phyloP scores from a whole-genome alignment of 2,888 invertebrate genomes.

The Ashinkailepas kermadecensis region DNA sequence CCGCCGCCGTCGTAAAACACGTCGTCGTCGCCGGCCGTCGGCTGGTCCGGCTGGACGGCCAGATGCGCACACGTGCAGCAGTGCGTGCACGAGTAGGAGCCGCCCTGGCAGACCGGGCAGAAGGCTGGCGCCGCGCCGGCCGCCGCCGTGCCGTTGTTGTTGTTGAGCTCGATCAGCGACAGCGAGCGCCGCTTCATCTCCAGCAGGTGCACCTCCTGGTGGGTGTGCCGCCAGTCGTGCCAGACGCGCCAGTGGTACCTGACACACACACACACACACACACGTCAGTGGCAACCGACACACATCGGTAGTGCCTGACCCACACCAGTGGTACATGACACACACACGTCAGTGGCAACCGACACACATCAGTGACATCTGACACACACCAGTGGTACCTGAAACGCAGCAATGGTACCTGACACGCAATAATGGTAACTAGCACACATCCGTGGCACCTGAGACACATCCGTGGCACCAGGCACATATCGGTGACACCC shows the following conservation, averaged over 20 bases:
- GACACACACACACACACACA: neutral
- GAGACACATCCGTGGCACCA: too few relatives aligned
- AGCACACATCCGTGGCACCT: too few relatives aligned
- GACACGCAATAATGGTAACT: too few relatives aligned
- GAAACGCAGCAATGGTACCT: too few relatives aligned
- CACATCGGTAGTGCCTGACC: too few relatives aligned
- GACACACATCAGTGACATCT: too few relatives aligned
- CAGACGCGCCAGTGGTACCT: constrained; percentile 16
- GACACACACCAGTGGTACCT: too few relatives aligned
- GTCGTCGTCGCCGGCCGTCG: neutral
- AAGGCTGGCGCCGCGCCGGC: neutral
- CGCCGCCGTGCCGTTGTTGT: neutral
- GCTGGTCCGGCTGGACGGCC: neutral
- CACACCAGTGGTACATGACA: too few relatives aligned
- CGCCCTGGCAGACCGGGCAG: neutral
- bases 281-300: too few relatives aligned
- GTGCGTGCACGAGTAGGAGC: constrained; percentile 3
- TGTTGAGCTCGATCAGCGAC: neutral
- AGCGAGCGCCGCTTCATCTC: constrained; percentile 8
- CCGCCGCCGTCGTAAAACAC: neutral
- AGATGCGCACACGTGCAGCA: neutral
- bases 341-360: too few relatives aligned
- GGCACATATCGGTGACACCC: too few relatives aligned
- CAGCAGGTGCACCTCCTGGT: constrained; percentile 15
- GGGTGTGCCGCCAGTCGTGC: constrained; percentile 9